Conservation (phyloP, 2,888 invertebrate species). For the Euphydryas editha region DNA sequence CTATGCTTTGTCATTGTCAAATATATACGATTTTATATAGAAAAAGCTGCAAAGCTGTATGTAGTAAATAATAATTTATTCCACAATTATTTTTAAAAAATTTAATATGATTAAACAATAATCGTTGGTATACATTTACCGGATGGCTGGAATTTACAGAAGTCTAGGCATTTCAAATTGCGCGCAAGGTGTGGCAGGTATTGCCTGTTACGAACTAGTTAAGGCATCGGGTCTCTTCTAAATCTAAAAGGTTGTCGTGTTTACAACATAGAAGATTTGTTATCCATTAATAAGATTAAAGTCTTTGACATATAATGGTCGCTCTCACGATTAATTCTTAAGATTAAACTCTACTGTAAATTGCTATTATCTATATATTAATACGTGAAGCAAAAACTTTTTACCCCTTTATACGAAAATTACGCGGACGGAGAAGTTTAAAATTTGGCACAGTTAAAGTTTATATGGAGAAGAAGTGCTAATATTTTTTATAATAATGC, state of each 20-base stretch:
- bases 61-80: constrained; percentile 2
- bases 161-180: constrained; percentile 7
- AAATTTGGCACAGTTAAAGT: too few species aligned
- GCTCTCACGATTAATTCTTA: too few species aligned
- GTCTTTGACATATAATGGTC: too few species aligned
- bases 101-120: background rate
- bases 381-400: too few species aligned
- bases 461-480: too few species aligned
- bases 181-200: constrained; percentile 7
- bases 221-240: constrained; percentile 6
- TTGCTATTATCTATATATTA: too few species aligned
- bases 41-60: background rate
- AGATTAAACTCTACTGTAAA: too few species aligned
- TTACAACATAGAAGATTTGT: background rate
- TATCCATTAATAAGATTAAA: background rate
- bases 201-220: constrained; percentile 10
- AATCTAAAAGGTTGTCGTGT: background rate
- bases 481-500: too few species aligned
- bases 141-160: constrained; percentile 9
- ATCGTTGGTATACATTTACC: background rate
- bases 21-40: constrained; percentile 1
- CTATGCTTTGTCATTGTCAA: background rate
- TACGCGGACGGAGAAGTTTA: too few species aligned
- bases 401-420: too few species aligned
- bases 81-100: background rate